Evolutionary conservation across 2,113 vertebrate genomes (phyloP), one percentile per base, ranked within the genome.

Genomic region (Anarhynchus alexandrinus): DNA sequence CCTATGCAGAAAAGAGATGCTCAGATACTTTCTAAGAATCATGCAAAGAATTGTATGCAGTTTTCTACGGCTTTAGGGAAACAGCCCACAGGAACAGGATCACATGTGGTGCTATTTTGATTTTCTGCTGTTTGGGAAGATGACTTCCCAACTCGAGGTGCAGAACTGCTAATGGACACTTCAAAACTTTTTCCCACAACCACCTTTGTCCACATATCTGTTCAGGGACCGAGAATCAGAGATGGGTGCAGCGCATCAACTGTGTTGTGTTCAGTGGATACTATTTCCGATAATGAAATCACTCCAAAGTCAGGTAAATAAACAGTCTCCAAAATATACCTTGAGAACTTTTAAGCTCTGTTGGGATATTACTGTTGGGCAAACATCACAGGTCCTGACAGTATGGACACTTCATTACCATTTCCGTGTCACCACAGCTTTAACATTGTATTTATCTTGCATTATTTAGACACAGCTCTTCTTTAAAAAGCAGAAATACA

Each of bases 41-140:
- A 0, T 11, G 8, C 9, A 12, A 64, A 57, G 18, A 58, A 43
- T 11, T 38, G 16, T 6, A 2, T 3, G 23, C 1, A 1, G 22
- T 82, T 86, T 96, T 64, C 64, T 29, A 17, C 1, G 5, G 59
- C 45, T 72, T 64, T 69, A 57, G 43, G 30, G 27, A 47, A 74
- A 70, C 27, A 45, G 29, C 36, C 16, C 40, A 10, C 22, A 12
- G 47, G 69, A 54, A 45, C 26, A 45, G 40, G 32, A 77, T 49
- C 64, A 67, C 54, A n/a, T 13, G 43, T 19, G 21, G 12, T 19
- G 3, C 11, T 84, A 8, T 23, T 81, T 52, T 22, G 47, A 34
- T 86, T 81, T 84, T 67, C 47, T 7, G 22, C 36, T 57, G 12
- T 74, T 84, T 87, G 47, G 42, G 18, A 83, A 87, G 47, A 26